Conservation (phyloP, 1,140 invertebrate genomes). For the Leptestheria dahalacensis region DNA sequence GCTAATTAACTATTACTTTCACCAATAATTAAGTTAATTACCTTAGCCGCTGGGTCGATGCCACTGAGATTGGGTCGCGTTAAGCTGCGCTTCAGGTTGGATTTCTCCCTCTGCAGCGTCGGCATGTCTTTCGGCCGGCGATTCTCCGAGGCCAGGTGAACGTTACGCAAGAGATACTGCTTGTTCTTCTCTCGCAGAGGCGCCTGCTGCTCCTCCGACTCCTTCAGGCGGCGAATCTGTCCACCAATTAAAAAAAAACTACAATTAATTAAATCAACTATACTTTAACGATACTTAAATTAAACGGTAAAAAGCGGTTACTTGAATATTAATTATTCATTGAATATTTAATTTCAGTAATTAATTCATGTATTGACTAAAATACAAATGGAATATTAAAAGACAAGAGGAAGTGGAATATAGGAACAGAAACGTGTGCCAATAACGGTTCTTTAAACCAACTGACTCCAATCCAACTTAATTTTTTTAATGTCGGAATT, state of each 20-base stretch:
- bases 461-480: too few relatives aligned
- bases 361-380: too few relatives aligned
- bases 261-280: too few relatives aligned
- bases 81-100: constrained; percentile 4
- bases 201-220: constrained; percentile 13
- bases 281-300: too few relatives aligned
- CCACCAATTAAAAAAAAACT: not conserved
- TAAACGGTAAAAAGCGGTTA: too few relatives aligned
- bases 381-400: not conserved
- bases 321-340: too few relatives aligned
- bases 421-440: not conserved
- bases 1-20: too few relatives aligned
- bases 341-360: too few relatives aligned
- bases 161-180: constrained; percentile 13
- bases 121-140: not conserved
- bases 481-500: too few relatives aligned
- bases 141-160: constrained; percentile 11
- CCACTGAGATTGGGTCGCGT: constrained; percentile 1
- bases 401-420: not conserved
- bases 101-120: not conserved
- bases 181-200: constrained; percentile 13
- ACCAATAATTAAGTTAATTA: too few relatives aligned
- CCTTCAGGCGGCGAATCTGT: constrained; percentile 14
- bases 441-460: too few relatives aligned
- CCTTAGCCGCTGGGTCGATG: constrained; percentile 1